Conservation (phyloP, 23 tunicate genomes). For the Phallusia fumigata region DNA sequence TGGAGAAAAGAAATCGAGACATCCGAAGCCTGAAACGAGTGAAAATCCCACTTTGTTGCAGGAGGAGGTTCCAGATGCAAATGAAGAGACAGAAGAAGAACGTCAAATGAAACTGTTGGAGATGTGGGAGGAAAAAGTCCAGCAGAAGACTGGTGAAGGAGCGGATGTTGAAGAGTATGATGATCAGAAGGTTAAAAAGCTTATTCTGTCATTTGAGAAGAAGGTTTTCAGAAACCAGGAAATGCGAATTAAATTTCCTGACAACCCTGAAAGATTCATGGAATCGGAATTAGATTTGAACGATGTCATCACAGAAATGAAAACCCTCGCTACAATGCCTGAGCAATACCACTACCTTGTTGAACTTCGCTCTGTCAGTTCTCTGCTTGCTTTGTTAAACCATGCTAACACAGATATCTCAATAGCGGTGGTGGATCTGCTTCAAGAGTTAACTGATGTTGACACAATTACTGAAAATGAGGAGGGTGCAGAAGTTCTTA, state of each 20-base stretch:
- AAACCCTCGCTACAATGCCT: conserved; percentile 86
- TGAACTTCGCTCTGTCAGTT: conserved; percentile 68
- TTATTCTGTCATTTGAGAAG: conserved; percentile 87
- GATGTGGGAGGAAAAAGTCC: conserved; percentile 85
- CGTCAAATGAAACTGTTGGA: conserved; percentile 87
- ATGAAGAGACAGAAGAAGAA: conserved; percentile 74
- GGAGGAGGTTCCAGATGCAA: neutral
- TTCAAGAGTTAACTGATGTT: conserved; percentile 85
- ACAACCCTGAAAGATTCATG: conserved; percentile 96
- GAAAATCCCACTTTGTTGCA: neutral
- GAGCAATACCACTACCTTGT: conserved; percentile 90
- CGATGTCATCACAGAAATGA: conserved; percentile 82
- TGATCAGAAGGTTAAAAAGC: conserved; percentile 82
- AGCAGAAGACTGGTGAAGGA: conserved; percentile 26
- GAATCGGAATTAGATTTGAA: conserved; percentile 91
- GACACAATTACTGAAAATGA: conserved; percentile 70
- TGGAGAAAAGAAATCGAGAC: conserved; percentile 38
- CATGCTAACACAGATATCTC: conserved; percentile 94
- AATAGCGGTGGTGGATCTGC: conserved; percentile 77
- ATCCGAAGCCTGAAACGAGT: conserved; percentile 8
- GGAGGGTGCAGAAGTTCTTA: conserved; percentile 78
- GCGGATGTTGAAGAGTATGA: conserved; percentile 73
- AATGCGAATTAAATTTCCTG: conserved; percentile 91
- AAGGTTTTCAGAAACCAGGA: conserved; percentile 87
- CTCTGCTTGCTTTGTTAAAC: conserved; percentile 65